Evolutionary conservation across 2,113 vertebrate species (phyloP).

Genomic region (Blennius ocellaris): DNA sequence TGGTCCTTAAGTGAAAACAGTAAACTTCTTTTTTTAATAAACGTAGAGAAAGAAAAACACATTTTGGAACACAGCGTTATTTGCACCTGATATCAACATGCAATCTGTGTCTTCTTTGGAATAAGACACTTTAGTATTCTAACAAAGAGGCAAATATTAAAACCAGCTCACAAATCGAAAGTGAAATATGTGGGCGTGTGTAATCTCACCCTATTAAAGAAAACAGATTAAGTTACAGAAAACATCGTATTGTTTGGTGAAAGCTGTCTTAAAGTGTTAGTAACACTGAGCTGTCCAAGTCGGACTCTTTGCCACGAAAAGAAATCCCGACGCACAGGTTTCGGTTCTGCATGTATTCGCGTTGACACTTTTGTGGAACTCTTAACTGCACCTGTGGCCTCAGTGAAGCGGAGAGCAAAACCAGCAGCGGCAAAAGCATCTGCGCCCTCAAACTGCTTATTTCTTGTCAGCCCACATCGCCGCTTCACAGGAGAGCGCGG

Average conservation of each 20-base stretch:
- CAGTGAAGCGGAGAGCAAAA: not conserved
- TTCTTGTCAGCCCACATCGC: slow-evolving; percentile 51
- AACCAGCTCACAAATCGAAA: not conserved
- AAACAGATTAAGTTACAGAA: slow-evolving; percentile 24
- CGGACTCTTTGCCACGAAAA: slow-evolving; percentile 32
- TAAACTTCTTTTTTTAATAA: too few species aligned
- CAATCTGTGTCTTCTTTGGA: too few species aligned
- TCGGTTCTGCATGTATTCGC: slow-evolving; percentile 28
- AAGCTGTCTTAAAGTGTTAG: slow-evolving; percentile 16
- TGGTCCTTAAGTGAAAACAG: too few species aligned
- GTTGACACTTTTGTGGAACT: not conserved
- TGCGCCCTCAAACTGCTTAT: slow-evolving; percentile 32
- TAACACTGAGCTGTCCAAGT: slow-evolving; percentile 22
- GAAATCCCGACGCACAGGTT: slow-evolving; percentile 21
- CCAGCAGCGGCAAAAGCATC: slow-evolving; percentile 2
- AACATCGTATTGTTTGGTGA: slow-evolving; percentile 16
- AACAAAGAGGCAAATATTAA: slow-evolving; percentile 4
- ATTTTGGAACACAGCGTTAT: too few species aligned
- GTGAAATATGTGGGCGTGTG: not conserved
- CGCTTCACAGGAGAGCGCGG: slow-evolving; percentile 4
- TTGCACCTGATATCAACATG: too few species aligned
- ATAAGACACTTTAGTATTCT: not conserved
- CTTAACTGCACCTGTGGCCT: slow-evolving; percentile 38
- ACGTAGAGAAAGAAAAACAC: too few species aligned
- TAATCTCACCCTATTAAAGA: not conserved